Evolutionary conservation across 2,888 invertebrate species (phyloP), one percentile per base, ranked within the genome.

Genomic region (Sisyra terminalis): DNA sequence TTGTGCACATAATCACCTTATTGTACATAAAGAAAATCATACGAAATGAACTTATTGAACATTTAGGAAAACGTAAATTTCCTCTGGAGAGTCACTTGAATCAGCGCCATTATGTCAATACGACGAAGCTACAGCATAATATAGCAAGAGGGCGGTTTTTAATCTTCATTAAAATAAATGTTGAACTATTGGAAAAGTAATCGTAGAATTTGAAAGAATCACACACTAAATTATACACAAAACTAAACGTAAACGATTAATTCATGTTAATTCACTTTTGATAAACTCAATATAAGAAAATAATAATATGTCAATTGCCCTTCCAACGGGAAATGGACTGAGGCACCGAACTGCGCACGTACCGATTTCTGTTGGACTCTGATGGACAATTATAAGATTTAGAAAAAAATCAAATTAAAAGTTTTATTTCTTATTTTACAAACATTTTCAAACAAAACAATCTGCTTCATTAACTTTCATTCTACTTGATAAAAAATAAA

Each of bases 261-360:
- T 18, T 17, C 37, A 37, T 37, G 37, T 37, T 37, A 37, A 37
- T 37, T 17, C 37, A 37, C 18, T 15, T 24, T 24, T 24, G 24
- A 24, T 24, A 18, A 37, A 37, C 18, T 37, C 16, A 15, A 11
- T 37, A 17, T 24, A 24, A 24, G 18, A 37, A 18, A 13, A 37
- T 37, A 37, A 37, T 37, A 37, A 37, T 37, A 37, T 37, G 37
- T 37, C 37, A 37, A 37, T 37, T 37, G 18, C 15, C 11, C 11
- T 37, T 37, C 11, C 37, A 37, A 37, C 37, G 37, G 37, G 37
- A 37, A 37, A 37, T 37, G 37, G 18, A 37, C 37, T 37, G 37
- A 37, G 37, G 16, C 16, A 18, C 18, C 18, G 16, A 17, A 37
- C 37, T 17, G 37, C 37, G 37, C 37, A 37, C 18, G 17, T 16